Base-by-base conservation (phyloP, 1,140 invertebrate species). In the Copidosoma floridanum region DNA sequence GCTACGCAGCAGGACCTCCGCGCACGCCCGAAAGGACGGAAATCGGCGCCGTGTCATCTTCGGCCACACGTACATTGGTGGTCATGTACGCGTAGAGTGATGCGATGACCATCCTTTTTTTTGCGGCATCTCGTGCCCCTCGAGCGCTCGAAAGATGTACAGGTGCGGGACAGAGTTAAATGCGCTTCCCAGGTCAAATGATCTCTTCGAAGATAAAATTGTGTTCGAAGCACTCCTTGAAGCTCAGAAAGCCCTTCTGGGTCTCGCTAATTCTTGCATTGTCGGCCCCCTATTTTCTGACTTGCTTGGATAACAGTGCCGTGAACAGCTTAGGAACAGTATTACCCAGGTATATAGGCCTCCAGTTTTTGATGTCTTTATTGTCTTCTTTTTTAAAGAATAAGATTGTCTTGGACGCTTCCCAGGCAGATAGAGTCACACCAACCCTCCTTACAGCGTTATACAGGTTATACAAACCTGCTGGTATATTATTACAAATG, bases 271-370 rank as follows among this genome's bases (percentile, higher is more conserved):
- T 48, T 3, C 64, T 16, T 0, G 62, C 16, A 27, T 66, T 64
- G 2, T 21, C 14, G 0, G 60, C 21, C 6, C 55, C 61, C 63
- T 53, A 71, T n/a, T 32, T n/a, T 21, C 51, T 65, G 1, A 69
- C 41, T 0, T 66, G 62, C 18, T 70, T 64, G 4, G 65, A 63
- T 16, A 74, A 0, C 2, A 74, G 46, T 0, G 70, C 68, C 0
- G 71, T 58, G 24, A 74, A 78, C 2, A 78, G 63, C 35, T 78
- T 79, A 1, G 65, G 65, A 3, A 69, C 61, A 0, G 67, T 71
- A n/a, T 69, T 61, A 8, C 67, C 73, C 72, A 79, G 50, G 76
- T 77, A 2, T n/a, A n/a, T n/a, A n/a, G n/a, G n/a, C n/a, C n/a
- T n/a, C n/a, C n/a, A n/a, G n/a, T n/a, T n/a, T n/a, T 35, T 27